Conservation (phyloP, 2,113 vertebrate genomes). For the Sakesphorus luctuosus region DNA sequence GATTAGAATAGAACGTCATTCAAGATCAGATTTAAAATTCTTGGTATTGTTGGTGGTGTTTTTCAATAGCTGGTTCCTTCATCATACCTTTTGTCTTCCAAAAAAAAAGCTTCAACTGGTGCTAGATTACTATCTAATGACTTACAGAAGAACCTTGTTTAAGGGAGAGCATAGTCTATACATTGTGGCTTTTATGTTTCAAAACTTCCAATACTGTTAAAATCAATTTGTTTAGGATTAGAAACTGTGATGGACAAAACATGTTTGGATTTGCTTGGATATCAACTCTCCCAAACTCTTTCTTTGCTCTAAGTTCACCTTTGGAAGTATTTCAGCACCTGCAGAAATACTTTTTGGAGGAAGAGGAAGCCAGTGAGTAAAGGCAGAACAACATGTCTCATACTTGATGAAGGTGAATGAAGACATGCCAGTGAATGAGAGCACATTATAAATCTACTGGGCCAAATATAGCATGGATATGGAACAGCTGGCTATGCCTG, state of each 20-base stretch:
- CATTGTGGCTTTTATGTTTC: not conserved
- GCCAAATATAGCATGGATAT: constrained; percentile 12
- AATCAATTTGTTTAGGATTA: not conserved
- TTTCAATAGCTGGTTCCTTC: not conserved
- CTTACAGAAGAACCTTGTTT: not conserved
- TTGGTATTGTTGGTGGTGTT: not conserved
- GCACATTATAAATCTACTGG: not conserved
- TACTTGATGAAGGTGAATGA: not conserved
- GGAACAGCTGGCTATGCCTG: constrained; percentile 2
- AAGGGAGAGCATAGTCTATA: not conserved
- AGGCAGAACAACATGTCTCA: not conserved
- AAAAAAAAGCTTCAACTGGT: not conserved
- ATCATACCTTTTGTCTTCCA: not conserved
- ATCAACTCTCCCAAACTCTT: not conserved
- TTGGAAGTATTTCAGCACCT: not conserved
- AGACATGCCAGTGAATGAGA: not conserved
- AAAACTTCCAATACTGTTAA: not conserved
- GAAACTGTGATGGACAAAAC: not conserved
- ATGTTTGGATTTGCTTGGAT: not conserved
- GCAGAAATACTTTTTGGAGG: not conserved
- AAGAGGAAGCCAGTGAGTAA: not conserved
- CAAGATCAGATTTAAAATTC: not conserved
- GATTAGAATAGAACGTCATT: not conserved
- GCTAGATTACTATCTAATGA: not conserved
- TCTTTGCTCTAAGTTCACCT: not conserved